Evolutionary conservation across 2,797 vertebrate genomes (phyloP), one percentile per base, ranked within the genome.

Genomic region (Threskiornis aethiopicus): DNA sequence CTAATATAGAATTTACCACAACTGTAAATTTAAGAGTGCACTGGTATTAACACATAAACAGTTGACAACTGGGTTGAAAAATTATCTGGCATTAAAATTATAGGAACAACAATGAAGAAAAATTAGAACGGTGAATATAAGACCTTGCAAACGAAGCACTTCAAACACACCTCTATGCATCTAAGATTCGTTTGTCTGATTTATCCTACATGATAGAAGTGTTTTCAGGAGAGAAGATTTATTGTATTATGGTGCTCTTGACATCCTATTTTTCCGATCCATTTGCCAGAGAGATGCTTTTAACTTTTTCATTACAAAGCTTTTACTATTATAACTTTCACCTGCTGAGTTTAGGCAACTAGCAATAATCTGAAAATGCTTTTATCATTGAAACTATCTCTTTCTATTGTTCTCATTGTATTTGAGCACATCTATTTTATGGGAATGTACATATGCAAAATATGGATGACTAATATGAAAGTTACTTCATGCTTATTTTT

Each of bases 241-340:
- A 98, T 97, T 96, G 88, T 86, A 88, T 97, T 96, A 91, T 59
- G 93, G 85, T 67, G 73, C 83, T 97, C 57, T 88, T 97, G 97
- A 96, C 97, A 96, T 93, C 88, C 95, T 96, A 89, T 97, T 97
- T 98, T 97, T 97, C 96, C 80, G 64, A 97, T 94, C 79, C 97
- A 98, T 97, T 98, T 97, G 95, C 97, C 95, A 97, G 95, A 69
- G 66, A 97, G 94, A 97, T 94, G 93, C 94, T 97, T 97, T 97
- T 92, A 97, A 96, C 96, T 97, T 97, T 97, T 97, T 97, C 96
- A 91, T 95, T 94, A 95, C 87, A 92, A 96, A 97, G 90, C 86
- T 96, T 95, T 92, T 90, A 85, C 92, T 96, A 94, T 96, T 95
- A 96, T 96, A 97, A 97, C 97, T 96, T 96, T 97, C 93, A 97